phyloP scores from a whole-genome alignment of 2,797 vertebrate species.

The Gallinago stenura region DNA sequence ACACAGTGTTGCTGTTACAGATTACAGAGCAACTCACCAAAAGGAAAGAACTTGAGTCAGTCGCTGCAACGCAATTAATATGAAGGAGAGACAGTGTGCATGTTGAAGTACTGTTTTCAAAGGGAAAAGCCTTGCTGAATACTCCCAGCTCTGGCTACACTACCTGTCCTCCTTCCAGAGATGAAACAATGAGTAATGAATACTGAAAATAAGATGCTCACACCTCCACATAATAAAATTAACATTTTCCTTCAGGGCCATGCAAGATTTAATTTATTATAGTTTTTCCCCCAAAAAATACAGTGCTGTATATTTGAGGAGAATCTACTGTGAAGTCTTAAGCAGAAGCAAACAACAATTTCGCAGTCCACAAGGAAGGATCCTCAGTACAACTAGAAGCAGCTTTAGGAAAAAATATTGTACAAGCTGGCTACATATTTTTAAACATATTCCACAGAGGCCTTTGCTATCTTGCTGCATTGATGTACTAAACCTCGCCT shows the following conservation, averaged over 20 bases:
- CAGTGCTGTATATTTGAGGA: background rate
- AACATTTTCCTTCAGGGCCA: background rate
- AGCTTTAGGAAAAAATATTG: background rate
- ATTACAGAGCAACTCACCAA: background rate
- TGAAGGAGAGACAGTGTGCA: background rate
- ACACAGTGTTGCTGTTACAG: background rate
- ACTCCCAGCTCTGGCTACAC: background rate
- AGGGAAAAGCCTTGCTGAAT: background rate
- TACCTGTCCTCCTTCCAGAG: background rate
- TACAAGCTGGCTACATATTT: constrained; percentile 1
- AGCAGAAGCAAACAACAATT: background rate
- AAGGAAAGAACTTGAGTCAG: background rate
- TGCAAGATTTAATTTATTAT: background rate
- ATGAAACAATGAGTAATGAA: background rate
- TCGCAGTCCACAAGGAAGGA: background rate
- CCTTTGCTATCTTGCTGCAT: background rate
- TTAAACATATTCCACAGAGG: constrained; percentile 11
- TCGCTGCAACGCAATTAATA: background rate
- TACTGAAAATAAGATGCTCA: background rate
- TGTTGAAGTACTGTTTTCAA: background rate
- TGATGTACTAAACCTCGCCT: background rate
- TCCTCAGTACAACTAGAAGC: background rate
- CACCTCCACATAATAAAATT: background rate
- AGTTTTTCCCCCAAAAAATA: fast-evolving
- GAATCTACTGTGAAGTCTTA: background rate